A percentile compares a stretch with the other conserved stretches of the same genome.
These are phyloP conservation scores for Romanogobio albipinnatus DNA, from an alignment of 2,113 vertebrate genomes.

Conservation along the genomic window DNA sequence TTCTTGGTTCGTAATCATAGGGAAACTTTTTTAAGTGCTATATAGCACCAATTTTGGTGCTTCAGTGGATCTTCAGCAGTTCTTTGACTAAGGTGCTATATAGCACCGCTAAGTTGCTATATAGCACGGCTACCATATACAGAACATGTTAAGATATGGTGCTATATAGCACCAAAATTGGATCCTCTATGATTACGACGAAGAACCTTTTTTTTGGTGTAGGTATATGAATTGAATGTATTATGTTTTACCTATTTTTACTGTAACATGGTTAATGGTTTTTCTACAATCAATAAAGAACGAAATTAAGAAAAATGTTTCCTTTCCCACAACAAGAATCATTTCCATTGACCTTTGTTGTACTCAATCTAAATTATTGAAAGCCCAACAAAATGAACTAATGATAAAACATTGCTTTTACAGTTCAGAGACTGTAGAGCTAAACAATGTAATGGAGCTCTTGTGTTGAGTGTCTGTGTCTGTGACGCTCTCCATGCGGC, in stretches of 20 bases:
- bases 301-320: background rate
- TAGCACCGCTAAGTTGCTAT: too few relatives aligned
- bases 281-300: background rate
- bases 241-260: background rate
- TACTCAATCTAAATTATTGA: background rate
- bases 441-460: conserved; percentile 19
- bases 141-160: too few relatives aligned
- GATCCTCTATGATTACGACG: too few relatives aligned
- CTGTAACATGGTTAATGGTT: background rate
- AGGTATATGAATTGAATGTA: background rate
- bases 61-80: too few relatives aligned
- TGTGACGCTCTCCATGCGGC: conserved; percentile 69
- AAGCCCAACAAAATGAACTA: background rate
- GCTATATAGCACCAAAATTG: too few relatives aligned
- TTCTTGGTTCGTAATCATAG: too few relatives aligned
- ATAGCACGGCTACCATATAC: too few relatives aligned
- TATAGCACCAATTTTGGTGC: too few relatives aligned
- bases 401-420: background rate
- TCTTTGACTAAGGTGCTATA: too few relatives aligned
- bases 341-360: background rate
- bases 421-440: background rate
- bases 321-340: too few relatives aligned
- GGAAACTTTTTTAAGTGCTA: too few relatives aligned
- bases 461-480: conserved; percentile 13
- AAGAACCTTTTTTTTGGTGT: too few relatives aligned